These are phyloP conservation scores for Trichomalopsis sarcophagae DNA, from an alignment of 1,140 invertebrate species.

Conservation along the genomic window DNA sequence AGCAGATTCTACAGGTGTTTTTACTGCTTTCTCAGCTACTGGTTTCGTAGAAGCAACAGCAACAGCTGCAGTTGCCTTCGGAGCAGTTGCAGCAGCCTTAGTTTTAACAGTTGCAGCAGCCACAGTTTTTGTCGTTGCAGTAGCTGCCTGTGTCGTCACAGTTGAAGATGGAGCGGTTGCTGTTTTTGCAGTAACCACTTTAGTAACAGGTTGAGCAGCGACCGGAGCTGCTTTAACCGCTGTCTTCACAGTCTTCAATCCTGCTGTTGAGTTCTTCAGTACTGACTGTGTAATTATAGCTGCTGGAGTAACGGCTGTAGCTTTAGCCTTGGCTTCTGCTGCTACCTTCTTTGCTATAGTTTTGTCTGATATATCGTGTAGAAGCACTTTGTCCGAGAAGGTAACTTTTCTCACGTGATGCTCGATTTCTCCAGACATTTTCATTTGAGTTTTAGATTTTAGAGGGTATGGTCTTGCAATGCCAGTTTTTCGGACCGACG, in stretches of 20 bases:
- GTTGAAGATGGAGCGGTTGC: too few relatives aligned
- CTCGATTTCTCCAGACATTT: not conserved
- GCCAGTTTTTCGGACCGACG: not conserved
- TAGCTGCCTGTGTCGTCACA: not conserved
- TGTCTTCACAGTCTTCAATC: conserved; percentile 8
- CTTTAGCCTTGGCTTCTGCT: conserved; percentile 23
- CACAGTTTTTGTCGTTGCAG: not conserved
- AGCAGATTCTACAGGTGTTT: not conserved
- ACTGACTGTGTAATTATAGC: not conserved
- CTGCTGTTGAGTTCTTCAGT: conserved; percentile 9
- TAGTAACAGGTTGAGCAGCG: not conserved
- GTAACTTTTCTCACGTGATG: conserved; percentile 60
- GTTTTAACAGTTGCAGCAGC: not conserved
- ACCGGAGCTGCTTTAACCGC: not conserved
- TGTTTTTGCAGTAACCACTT: not conserved
- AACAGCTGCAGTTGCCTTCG: not conserved
- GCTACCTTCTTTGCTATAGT: conserved; percentile 34
- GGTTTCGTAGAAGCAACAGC: not conserved
- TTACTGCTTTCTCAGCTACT: not conserved
- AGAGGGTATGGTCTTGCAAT: conserved; percentile 10
- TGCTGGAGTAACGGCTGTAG: not conserved
- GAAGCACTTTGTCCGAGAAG: conserved; percentile 50
- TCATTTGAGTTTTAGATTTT: not conserved
- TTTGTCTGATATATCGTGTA: conserved; percentile 45
- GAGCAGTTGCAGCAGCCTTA: not conserved